Base-by-base conservation (phyloP, 1,140 invertebrate genomes). In the Scaptodrosophila lebanonensis region DNA sequence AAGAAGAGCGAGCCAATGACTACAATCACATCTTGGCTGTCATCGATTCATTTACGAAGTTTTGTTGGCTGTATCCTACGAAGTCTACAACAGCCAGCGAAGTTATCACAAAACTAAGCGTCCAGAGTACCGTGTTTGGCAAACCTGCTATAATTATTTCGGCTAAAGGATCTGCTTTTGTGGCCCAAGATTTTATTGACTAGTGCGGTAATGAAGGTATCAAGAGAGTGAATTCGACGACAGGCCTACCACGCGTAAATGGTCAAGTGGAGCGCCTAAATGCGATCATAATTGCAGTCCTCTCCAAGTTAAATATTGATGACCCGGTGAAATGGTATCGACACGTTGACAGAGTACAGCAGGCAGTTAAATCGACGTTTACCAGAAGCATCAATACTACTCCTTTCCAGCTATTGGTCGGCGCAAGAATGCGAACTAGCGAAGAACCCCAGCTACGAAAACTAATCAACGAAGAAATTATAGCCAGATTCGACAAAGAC, bases 91-190 rank as follows among this genome's bases (percentile, higher is more conserved):
- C n/a, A n/a, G n/a, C n/a, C n/a, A n/a, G n/a, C n/a, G n/a, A n/a
- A n/a, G n/a, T n/a, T n/a, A n/a, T n/a, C n/a, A n/a, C n/a, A n/a
- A n/a, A n/a, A n/a, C n/a, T n/a, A n/a, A n/a, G n/a, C n/a, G n/a
- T n/a, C n/a, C n/a, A 35, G 13, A 35, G 32, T 35, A 11, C n/a
- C 4, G 13, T 35, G 13, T 35, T 35, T 35, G 32, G 32, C 3
- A 4, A 35, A 9, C 32, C 32, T 11, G n/a, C 13, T 3, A 4
- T 5, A 48, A 79, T 87, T 3, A 70, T 87, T 9, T 61, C 57
- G 2, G 85, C 87, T 30, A 38, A 66, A 54, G 63, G 66, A 5
- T 47, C 57, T 4, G 64, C 66, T 1, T 82, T 58, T 35, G 13
- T 13, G 4, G 9, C 32, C 3, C 3, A 35, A 4, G 32, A 35